Evolutionary conservation across 2,113 vertebrate genomes (phyloP).

Genomic region (Cynocephalus volans): DNA sequence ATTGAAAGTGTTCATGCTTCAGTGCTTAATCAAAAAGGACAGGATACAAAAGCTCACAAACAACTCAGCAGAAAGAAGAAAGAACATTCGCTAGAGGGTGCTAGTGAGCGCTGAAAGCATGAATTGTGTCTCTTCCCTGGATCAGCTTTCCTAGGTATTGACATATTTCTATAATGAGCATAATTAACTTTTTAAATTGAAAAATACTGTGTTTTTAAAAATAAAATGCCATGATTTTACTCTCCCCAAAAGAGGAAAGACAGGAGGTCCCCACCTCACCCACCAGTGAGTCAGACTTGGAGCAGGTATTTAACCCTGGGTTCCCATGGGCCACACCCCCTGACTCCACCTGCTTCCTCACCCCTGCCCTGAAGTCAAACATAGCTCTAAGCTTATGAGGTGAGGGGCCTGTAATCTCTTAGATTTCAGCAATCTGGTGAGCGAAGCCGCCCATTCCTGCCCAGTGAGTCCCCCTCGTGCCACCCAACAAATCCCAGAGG

Average conservation of each 20-base stretch:
- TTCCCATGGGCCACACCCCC: neutral
- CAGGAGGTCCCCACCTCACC: too few relatives aligned
- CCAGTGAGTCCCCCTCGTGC: rapidly evolving
- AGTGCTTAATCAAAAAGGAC: neutral
- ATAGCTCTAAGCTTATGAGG: neutral
- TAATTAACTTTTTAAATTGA: neutral
- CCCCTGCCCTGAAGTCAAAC: constrained; percentile 79
- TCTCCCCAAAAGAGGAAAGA: neutral
- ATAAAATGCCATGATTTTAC: neutral
- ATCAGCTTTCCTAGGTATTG: neutral
- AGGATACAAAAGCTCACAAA: neutral
- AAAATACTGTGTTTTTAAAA: neutral
- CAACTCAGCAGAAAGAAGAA: neutral
- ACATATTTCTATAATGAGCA: neutral
- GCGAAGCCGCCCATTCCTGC: neutral
- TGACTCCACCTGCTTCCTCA: neutral
- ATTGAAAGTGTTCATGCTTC: rapidly evolving
- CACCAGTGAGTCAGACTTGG: neutral
- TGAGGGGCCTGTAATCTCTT: neutral
- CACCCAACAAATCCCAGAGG: neutral
- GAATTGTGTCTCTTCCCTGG: rapidly evolving
- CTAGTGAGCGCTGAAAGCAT: rapidly evolving
- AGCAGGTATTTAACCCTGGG: neutral
- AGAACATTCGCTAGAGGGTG: rapidly evolving
- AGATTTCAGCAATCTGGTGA: neutral